Evolutionary conservation across 2,888 invertebrate genomes (phyloP).

Genomic region (Tortrix viridana): DNA sequence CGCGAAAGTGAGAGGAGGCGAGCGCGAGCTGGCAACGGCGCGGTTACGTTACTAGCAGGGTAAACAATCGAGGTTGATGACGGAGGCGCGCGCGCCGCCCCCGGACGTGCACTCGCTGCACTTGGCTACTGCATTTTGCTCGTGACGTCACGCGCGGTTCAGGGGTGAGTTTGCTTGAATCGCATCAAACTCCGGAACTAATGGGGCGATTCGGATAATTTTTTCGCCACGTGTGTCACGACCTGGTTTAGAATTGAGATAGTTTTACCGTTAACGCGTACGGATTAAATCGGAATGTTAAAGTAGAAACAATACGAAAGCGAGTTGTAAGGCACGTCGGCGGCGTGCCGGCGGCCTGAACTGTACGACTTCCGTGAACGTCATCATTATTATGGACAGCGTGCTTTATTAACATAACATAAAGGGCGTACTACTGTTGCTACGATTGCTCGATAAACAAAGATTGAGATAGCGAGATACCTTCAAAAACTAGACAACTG

Average conservation of each 20-base stretch:
- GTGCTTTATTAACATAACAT: slow-evolving; percentile 47
- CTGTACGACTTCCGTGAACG: slow-evolving; percentile 62
- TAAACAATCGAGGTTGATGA: slow-evolving; percentile 78
- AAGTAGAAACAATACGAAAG: slow-evolving; percentile 1
- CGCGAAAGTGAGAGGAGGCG: slow-evolving; percentile 83
- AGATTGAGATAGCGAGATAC: slow-evolving; percentile 10
- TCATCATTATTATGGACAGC: slow-evolving; percentile 60
- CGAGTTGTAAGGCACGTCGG: slow-evolving; percentile 33
- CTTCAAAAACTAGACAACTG: background rate
- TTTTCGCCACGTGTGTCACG: slow-evolving; percentile 19
- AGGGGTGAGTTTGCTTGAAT: slow-evolving; percentile 25
- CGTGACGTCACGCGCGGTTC: slow-evolving; percentile 65
- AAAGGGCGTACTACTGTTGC: slow-evolving; percentile 28
- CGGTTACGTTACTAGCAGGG: slow-evolving; percentile 78
- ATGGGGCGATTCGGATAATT: too few relatives aligned
- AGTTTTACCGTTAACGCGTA: background rate
- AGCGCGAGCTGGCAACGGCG: slow-evolving; percentile 76
- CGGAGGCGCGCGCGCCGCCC: slow-evolving; percentile 75
- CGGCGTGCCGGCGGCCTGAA: slow-evolving; percentile 46
- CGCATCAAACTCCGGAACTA: too few relatives aligned
- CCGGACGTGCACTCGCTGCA: slow-evolving; percentile 63
- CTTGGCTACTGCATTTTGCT: slow-evolving; percentile 50
- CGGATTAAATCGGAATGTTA: too few relatives aligned
- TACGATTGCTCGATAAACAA: slow-evolving; percentile 22
- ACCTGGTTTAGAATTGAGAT: background rate